Base-by-base conservation (phyloP, 2,888 invertebrate species). In the Galeruca laticollis region DNA sequence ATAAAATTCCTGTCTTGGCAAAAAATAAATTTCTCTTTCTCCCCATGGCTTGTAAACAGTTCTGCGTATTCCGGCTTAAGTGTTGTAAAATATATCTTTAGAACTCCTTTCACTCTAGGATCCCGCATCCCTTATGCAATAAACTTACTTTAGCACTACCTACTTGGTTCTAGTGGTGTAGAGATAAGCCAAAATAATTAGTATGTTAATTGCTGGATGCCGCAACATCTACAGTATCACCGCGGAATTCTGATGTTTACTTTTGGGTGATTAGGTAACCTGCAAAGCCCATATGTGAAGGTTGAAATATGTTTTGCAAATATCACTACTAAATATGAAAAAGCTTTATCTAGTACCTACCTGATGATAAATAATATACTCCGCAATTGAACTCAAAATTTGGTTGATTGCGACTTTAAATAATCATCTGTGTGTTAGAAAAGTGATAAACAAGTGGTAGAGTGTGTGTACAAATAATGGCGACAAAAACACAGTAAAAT, bases 161-260 rank as follows among this genome's bases (percentile, higher is more conserved):
- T 18, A 47, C 47, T 47, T 47, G 47, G n/a, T 6, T 43, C n/a
- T 43, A 43, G 43, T n/a, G 43, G 47, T 15, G 18, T 26, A 31
- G 2, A 31, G 54, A 54, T 54, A 54, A 54, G 54, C 26, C n/a
- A n/a, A 31, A 31, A 31, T 54, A 54, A 54, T 54, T 31, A 54
- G 54, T 54, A 31, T 54, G 52, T 13, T 52, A 52, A 52, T 52
- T 31, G n/a, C 26, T 1, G 26, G n/a, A n/a, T 21, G 26, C 54
- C 54, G 15, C 54, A 54, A n/a, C 54, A 31, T 26, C 13, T 31
- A 31, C 54, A 54, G 54, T 26, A 54, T 54, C 54, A 54, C 26
- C 26, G 26, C 54, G 6, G 9, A 54, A 54, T 31, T 31, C 2
- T n/a, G n/a, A 54, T 54, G 54, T 54, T 54, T 54, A 54, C 54